phyloP scores from a whole-genome alignment of 2,797 vertebrate genomes.

The Todus mexicanus region DNA sequence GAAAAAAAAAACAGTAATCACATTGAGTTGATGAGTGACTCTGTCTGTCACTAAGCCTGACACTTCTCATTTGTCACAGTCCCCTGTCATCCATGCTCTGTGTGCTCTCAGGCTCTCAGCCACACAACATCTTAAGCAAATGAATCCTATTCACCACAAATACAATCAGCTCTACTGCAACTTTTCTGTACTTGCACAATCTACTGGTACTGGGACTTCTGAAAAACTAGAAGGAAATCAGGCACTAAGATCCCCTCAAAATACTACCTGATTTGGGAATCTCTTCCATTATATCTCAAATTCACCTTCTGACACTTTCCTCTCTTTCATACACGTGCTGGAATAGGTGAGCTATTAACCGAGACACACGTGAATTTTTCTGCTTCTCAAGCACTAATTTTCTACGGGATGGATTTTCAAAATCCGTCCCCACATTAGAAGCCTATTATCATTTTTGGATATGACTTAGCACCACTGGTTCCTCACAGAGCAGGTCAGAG shows the following conservation, averaged over 20 bases:
- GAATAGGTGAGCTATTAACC: neutral
- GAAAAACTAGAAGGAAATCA: neutral
- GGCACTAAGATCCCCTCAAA: neutral
- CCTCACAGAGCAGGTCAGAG: neutral
- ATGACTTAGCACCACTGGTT: neutral
- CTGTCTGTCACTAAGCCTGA: neutral
- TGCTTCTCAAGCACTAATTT: neutral
- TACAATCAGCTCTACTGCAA: neutral
- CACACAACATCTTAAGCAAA: neutral
- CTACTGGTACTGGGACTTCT: neutral
- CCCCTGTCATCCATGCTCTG: neutral
- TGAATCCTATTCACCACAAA: neutral
- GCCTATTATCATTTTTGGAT: neutral
- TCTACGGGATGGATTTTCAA: neutral
- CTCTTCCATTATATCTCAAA: neutral
- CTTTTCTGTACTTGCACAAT: neutral
- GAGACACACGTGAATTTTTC: neutral
- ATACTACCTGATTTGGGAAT: neutral
- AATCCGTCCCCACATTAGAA: neutral
- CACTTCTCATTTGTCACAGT: neutral
- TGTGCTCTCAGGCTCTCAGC: neutral
- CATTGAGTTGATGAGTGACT: neutral
- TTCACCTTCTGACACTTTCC: neutral
- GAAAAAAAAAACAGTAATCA: neutral
- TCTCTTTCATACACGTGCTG: neutral